These are phyloP conservation scores for Puffinus mauretanicus DNA, from an alignment of 2,113 vertebrate genomes.

Conservation along the genomic window DNA sequence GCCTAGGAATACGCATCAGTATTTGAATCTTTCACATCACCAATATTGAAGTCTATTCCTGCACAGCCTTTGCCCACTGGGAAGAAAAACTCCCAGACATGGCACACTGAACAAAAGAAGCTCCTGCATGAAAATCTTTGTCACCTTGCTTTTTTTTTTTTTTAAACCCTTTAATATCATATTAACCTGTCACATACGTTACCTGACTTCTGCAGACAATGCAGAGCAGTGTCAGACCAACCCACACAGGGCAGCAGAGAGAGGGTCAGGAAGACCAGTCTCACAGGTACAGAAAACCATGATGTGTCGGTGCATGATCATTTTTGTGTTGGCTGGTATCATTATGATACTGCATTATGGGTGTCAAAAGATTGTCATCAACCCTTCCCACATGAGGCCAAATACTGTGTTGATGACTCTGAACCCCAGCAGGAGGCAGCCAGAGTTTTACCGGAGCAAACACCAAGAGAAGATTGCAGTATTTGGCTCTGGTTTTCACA, in stretches of 20 bases:
- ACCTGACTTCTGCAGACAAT: background rate
- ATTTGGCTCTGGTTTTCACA: background rate
- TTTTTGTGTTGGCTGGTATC: background rate
- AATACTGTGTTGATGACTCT: background rate
- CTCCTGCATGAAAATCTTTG: background rate
- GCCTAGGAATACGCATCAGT: background rate
- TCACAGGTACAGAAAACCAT: background rate
- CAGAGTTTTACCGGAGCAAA: background rate
- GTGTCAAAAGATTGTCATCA: background rate
- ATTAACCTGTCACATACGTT: background rate
- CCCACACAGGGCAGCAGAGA: background rate
- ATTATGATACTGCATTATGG: accelerated
- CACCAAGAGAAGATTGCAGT: background rate
- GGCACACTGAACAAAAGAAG: background rate
- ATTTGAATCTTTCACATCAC: background rate
- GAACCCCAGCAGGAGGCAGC: background rate
- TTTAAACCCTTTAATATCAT: background rate
- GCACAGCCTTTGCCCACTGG: background rate
- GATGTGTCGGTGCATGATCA: background rate
- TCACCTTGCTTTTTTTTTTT: background rate
- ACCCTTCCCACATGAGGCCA: background rate
- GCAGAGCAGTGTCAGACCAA: background rate
- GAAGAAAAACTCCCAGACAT: background rate
- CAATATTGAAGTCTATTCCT: background rate
- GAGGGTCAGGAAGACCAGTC: background rate